Evolutionary conservation across 2,113 vertebrate species (phyloP).

Genomic region (Otocyon megalotis): DNA sequence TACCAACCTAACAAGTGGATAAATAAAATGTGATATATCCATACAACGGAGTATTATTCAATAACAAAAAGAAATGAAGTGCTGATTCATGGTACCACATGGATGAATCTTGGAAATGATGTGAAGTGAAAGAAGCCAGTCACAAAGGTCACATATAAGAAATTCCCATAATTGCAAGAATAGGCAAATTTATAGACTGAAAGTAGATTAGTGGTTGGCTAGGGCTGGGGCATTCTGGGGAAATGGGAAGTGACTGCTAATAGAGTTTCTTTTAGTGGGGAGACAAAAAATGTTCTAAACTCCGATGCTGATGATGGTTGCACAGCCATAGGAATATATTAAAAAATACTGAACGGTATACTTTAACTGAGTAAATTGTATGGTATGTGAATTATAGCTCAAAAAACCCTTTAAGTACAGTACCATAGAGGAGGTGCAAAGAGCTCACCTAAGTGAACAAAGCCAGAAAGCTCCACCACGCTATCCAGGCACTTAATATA

Average conservation of each 20-base stretch:
- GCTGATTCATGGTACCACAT: neutral
- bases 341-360: neutral
- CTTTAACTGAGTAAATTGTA: neutral
- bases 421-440: neutral
- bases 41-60: slow-evolving; percentile 47
- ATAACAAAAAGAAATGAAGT: slow-evolving; percentile 48
- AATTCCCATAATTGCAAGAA: slow-evolving; percentile 37
- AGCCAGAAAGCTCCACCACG: neutral
- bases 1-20: neutral
- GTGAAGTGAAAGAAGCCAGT: slow-evolving; percentile 41
- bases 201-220: neutral
- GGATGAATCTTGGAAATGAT: slow-evolving; percentile 16
- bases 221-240: neutral
- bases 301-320: neutral
- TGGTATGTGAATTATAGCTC: slow-evolving; percentile 9
- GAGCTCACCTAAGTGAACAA: neutral
- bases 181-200: slow-evolving; percentile 48
- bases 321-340: neutral
- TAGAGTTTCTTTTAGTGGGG: neutral
- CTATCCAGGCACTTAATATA: neutral
- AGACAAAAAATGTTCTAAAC: slow-evolving; percentile 44
- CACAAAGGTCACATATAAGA: slow-evolving; percentile 40
- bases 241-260: slow-evolving; percentile 28
- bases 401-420: neutral
- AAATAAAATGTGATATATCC: slow-evolving; percentile 25